These are phyloP conservation scores for Eciton burchellii DNA, from an alignment of 1,140 invertebrate genomes.

Conservation along the genomic window DNA sequence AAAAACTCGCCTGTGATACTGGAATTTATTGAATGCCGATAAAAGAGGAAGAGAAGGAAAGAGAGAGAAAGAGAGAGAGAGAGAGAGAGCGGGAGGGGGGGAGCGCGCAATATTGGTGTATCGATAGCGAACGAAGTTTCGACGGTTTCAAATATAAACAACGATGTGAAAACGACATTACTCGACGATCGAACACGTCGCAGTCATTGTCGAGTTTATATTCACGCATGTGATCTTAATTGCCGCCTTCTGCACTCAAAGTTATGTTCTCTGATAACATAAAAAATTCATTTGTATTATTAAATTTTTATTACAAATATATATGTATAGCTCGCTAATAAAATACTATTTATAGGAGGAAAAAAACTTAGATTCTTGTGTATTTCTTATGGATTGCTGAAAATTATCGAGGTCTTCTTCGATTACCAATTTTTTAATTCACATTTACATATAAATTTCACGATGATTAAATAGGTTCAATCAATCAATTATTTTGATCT, in stretches of 20 bases:
- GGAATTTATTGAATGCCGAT: slow-evolving; percentile 33
- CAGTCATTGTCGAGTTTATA: neutral
- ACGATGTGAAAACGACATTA: slow-evolving; percentile 57
- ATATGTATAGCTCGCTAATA: neutral
- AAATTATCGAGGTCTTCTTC: neutral
- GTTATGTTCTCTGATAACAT: slow-evolving; percentile 18
- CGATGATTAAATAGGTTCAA: no score
- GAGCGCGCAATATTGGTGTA: neutral
- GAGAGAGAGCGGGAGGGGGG: no score
- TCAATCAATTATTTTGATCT: no score
- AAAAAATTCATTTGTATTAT: neutral
- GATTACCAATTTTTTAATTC: neutral
- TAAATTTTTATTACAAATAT: neutral
- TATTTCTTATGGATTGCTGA: neutral
- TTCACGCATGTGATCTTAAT: neutral
- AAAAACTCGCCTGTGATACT: slow-evolving; percentile 31
- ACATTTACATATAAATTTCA: neutral
- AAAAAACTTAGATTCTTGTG: neutral
- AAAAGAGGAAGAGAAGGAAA: no score
- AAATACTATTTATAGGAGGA: neutral
- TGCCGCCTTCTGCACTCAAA: neutral
- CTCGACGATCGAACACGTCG: neutral
- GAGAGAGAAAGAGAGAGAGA: no score
- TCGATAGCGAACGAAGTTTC: slow-evolving; percentile 11
- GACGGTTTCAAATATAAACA: slow-evolving; percentile 48